phyloP scores from a whole-genome alignment of 2,888 invertebrate species.

The Ochropleura leucogaster region DNA sequence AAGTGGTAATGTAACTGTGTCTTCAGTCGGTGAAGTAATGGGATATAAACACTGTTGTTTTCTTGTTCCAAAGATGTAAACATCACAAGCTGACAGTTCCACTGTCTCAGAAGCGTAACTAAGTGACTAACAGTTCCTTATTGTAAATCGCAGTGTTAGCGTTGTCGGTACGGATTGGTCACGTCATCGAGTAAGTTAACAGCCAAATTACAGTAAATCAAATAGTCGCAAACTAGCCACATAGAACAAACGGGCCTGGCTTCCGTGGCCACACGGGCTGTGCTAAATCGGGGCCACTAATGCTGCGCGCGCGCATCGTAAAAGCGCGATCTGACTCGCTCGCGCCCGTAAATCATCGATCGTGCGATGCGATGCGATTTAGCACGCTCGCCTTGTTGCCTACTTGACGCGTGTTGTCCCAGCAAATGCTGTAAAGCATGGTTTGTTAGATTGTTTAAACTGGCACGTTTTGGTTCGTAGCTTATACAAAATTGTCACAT shows the following conservation, averaged over 20 bases:
- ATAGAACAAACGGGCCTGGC: slow-evolving; percentile 70
- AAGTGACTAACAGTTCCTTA: slow-evolving; percentile 63
- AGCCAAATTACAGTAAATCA: slow-evolving; percentile 80
- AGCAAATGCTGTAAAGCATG: slow-evolving; percentile 56
- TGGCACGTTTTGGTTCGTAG: background rate
- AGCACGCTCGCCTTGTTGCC: slow-evolving; percentile 72
- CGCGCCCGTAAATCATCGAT: slow-evolving; percentile 84
- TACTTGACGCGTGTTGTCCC: slow-evolving; percentile 45
- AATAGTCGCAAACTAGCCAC: slow-evolving; percentile 75
- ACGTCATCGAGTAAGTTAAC: slow-evolving; percentile 68
- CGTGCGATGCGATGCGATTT: slow-evolving; percentile 84
- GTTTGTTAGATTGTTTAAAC: slow-evolving; percentile 14
- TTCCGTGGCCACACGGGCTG: slow-evolving; percentile 81
- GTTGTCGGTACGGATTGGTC: slow-evolving; percentile 60
- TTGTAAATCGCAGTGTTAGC: slow-evolving; percentile 67
- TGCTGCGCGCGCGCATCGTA: slow-evolving; percentile 73
- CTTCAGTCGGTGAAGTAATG: slow-evolving; percentile 47
- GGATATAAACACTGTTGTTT: slow-evolving; percentile 58
- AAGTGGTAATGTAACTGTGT: slow-evolving; percentile 24
- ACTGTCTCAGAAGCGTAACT: slow-evolving; percentile 58
- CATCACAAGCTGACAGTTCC: slow-evolving; percentile 60
- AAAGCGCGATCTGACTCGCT: slow-evolving; percentile 82
- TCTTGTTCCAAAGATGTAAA: slow-evolving; percentile 57
- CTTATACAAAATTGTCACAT: background rate
- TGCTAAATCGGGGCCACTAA: slow-evolving; percentile 77